Percentiles rank a stretch among this genome's conserved stretches.
phyloP scores from a whole-genome alignment of 2,888 invertebrate genomes.

The Beris morrisii region DNA sequence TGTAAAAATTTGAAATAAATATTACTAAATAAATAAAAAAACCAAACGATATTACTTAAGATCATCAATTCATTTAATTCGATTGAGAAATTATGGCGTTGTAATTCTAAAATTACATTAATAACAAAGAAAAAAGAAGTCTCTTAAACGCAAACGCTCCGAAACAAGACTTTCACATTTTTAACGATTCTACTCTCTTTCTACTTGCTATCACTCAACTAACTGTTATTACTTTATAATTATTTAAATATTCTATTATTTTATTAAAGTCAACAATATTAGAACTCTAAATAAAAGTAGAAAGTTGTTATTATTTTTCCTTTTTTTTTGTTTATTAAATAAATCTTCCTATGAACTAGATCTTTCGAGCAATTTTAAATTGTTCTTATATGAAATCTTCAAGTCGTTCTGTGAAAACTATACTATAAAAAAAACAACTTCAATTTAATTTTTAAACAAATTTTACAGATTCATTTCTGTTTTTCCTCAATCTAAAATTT shows the following conservation, averaged over 20 bases:
- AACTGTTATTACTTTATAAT: no score
- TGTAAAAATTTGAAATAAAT: neutral
- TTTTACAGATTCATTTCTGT: no score
- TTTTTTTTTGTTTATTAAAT: no score
- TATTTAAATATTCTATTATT: no score
- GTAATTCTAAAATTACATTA: slow-evolving; percentile 22
- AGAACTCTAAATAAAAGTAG: no score
- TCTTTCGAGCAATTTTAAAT: neutral
- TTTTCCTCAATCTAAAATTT: no score
- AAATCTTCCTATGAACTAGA: no score
- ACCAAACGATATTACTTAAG: neutral
- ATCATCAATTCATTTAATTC: slow-evolving; percentile 1
- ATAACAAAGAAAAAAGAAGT: no score
- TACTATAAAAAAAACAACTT: no score
- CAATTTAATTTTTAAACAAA: no score
- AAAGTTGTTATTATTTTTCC: no score
- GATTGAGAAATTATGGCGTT: slow-evolving; percentile 24
- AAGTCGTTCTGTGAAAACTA: neutral
- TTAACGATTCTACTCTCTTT: slow-evolving; percentile 12
- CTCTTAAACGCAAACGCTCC: neutral
- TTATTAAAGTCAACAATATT: no score
- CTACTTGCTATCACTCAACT: slow-evolving; percentile 1
- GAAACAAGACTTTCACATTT: neutral
- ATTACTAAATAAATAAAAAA: neutral
- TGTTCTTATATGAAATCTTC: neutral